Percentiles rank a stretch among this genome's conserved stretches.
Conservation (phyloP, 2,888 invertebrate genomes). For the Syrphus vitripennis region DNA sequence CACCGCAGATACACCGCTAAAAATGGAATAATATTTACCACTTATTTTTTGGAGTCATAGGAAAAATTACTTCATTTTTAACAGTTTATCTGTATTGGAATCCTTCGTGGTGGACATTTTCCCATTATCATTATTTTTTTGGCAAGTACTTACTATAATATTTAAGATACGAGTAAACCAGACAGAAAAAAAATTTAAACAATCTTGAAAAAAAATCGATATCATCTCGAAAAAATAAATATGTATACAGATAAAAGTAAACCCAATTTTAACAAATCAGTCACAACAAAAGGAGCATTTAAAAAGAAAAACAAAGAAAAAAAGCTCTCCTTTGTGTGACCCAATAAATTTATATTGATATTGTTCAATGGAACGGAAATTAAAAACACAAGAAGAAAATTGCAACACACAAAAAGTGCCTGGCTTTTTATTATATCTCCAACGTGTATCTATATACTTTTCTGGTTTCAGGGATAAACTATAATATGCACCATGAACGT, state of each 20-base stretch:
- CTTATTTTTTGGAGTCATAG: too few species aligned
- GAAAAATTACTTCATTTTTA: too few species aligned
- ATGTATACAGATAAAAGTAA: background rate
- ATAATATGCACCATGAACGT: slow-evolving; percentile 4
- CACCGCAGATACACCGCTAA: too few species aligned
- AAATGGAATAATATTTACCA: too few species aligned
- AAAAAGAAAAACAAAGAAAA: background rate
- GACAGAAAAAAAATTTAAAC: background rate
- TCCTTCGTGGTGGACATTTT: too few species aligned
- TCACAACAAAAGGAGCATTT: slow-evolving; percentile 30
- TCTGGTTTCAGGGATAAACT: slow-evolving; percentile 17
- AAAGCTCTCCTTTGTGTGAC: slow-evolving; percentile 30
- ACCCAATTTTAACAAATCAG: slow-evolving; percentile 17
- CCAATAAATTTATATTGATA: slow-evolving; percentile 69
- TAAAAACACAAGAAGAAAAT: slow-evolving; percentile 32
- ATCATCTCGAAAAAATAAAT: background rate
- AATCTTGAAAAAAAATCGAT: background rate
- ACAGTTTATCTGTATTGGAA: too few species aligned
- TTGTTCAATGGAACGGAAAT: slow-evolving; percentile 63
- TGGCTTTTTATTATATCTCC: slow-evolving; percentile 24
- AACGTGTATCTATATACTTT: background rate
- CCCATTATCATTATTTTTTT: too few species aligned
- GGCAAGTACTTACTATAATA: too few species aligned
- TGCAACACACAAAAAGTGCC: slow-evolving; percentile 27
- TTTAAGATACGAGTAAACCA: too few species aligned